Percentiles rank a stretch among this genome's conserved stretches.
phyloP scores from a whole-genome alignment of 2,888 invertebrate genomes.

The Myathropa florea region DNA sequence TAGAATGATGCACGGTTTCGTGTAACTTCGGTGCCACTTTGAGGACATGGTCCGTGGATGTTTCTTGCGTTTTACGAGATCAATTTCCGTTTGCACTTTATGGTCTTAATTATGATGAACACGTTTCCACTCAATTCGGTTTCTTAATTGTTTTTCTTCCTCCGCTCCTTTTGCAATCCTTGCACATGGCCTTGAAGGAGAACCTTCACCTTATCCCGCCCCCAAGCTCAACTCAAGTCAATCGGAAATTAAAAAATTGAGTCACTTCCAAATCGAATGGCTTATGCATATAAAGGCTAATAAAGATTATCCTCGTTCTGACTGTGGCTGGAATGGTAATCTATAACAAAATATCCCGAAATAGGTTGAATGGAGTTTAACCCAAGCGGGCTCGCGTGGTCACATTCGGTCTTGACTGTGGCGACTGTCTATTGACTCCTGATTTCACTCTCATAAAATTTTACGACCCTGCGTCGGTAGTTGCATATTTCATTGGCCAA shows the following conservation, averaged over 20 bases:
- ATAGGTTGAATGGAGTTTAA: not conserved
- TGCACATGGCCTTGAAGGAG: conserved; percentile 4
- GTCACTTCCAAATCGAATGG: not conserved
- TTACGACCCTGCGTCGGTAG: not conserved
- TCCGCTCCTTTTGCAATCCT: not conserved
- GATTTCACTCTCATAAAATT: not conserved
- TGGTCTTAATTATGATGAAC: conserved; percentile 34
- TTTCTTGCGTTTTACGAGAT: conserved; percentile 27
- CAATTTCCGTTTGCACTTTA: conserved; percentile 43
- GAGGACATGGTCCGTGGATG: conserved; percentile 26
- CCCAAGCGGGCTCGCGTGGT: not conserved
- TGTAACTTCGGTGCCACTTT: not conserved
- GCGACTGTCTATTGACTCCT: not conserved
- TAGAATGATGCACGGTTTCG: not conserved
- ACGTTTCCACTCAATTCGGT: not conserved
- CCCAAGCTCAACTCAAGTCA: too few relatives aligned
- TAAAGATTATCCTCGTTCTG: not conserved
- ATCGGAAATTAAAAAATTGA: too few relatives aligned
- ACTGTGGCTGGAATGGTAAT: not conserved
- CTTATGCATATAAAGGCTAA: not conserved
- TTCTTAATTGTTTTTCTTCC: too few relatives aligned
- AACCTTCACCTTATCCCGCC: not conserved
- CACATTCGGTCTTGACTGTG: not conserved
- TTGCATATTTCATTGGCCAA: not conserved
- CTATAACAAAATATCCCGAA: not conserved